Base-by-base conservation (phyloP, 53 echinoderm and acorn worm species). In the Henricia sp. region DNA sequence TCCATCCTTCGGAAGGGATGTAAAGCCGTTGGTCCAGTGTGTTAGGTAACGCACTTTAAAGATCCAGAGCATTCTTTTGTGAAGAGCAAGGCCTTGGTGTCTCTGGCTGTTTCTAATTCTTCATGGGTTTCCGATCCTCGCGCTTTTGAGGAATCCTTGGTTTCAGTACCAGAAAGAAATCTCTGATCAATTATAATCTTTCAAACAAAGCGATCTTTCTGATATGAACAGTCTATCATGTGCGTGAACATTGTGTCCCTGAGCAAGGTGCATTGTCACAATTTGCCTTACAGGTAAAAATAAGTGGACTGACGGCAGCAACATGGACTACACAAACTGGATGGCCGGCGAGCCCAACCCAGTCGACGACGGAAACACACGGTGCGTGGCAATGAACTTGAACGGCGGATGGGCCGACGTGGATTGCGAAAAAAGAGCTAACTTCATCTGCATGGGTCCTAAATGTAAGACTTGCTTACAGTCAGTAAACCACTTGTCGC, bases 241-340 rank as follows among this genome's bases (percentile, higher is more conserved):
- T 20, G 3, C 55, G 2, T 19, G 37, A n/a, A 3, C 67, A 60
- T 58, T 25, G 25, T 25, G 6, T 3, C 13, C 23, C 27, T 37
- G 37, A 38, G 14, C 40, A 14, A 5, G 26, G 13, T 25, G 10
- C 48, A 19, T 30, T 0, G 69, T 25, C 0, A 16, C 0, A 21
- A 28, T 13, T 44, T 6, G 43, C 26, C 26, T 0, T 44, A 19
- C 64, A 80, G 80, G 44, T 30, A 43, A 29, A 11, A 80, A 80
- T 12, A 27, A 16, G 29, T 80, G 80, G 80, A 25, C 19, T 34
- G 80, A 80, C 23, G 44, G 36, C 19, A 63, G 28, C 23, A 0
- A 63, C 32, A 37, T 80, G 46, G 64, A 80, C 63, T 80, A 80
- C 0, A 64, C 35, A 17, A 80, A 80, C 80, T 80, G 80, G 80